A percentile compares a stretch with the other conserved stretches of the same genome.
Evolutionary conservation across 2,113 vertebrate genomes (phyloP).

Genomic region (Rhadina sibilatrix): DNA sequence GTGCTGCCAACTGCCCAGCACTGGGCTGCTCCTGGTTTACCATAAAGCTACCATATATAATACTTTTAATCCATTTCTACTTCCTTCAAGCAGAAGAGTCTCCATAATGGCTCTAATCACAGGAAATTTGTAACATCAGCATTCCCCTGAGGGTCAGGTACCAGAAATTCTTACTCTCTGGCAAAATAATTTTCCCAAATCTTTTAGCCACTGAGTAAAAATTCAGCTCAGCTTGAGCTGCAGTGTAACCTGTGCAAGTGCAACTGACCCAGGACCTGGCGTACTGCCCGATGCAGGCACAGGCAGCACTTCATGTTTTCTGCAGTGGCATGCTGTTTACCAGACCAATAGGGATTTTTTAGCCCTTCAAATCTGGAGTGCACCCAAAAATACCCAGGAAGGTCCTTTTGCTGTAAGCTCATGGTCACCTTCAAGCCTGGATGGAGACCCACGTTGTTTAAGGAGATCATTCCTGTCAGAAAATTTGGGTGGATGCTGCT

Average conservation of each 20-base stretch:
- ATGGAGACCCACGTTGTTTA: background rate
- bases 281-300: fast-evolving
- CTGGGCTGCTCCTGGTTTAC: background rate
- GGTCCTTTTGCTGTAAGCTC: background rate
- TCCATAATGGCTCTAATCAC: background rate
- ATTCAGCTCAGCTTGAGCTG: background rate
- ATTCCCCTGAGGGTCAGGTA: background rate
- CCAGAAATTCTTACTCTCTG: background rate
- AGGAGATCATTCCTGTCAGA: background rate
- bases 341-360: background rate
- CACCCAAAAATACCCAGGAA: background rate
- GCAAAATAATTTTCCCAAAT: background rate
- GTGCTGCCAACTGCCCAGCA: background rate
- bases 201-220: background rate
- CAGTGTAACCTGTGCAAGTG: background rate
- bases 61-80: background rate
- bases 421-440: background rate
- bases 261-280: background rate
- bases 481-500: background rate
- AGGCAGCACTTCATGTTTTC: background rate
- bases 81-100: background rate
- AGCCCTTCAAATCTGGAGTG: background rate
- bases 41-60: background rate
- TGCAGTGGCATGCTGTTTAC: background rate
- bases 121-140: background rate